Base-by-base conservation (phyloP, 2,888 invertebrate species). In the Morpho achilles region DNA sequence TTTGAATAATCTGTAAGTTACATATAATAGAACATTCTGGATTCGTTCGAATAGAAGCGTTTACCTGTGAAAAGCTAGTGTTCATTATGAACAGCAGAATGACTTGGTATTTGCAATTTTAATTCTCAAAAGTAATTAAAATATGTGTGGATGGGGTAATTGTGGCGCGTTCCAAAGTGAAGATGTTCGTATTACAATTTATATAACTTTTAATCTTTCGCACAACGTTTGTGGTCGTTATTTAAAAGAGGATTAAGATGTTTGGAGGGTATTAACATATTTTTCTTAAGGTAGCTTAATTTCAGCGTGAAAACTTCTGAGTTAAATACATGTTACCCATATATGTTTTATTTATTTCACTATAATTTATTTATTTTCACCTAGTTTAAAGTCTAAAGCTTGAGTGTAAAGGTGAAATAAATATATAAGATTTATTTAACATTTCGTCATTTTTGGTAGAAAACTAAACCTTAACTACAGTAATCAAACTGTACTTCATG, bases 181-280 rank as follows among this genome's bases (percentile, higher is more conserved):
- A 58, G 44, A 48, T 47, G 55, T 44, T 51, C 42, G 40, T 44
- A 53, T 56, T 50, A 56, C 50, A 45, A 43, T 53, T 53, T 23
- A 39, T 43, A 22, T 50, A 56, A 62, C 59, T 62, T 62, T 50
- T 52, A 59, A 62, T 53, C 59, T 48, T 45, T 59, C 22, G 40
- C 47, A 10, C 53, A 47, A 41, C 53, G 50, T 54, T 59, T 48
- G 54, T 57, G 62, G 53, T 53, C 48, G 53, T 56, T 50, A 54
- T 39, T 57, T 53, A 32, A 40, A 16, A 60, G 57, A 58, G 48
- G 57, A 62, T 59, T 57, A 59, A 46, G 57, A 42, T 49, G 32
- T 42, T 54, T 52, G 46, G 54, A 52, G 58, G 47, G 52, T 55
- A 49, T 62, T 58, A 60, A 8, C 54, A 58, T 55, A 60, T 60